phyloP scores from a whole-genome alignment of 2,888 invertebrate species.

The Hedychridium roseum region DNA sequence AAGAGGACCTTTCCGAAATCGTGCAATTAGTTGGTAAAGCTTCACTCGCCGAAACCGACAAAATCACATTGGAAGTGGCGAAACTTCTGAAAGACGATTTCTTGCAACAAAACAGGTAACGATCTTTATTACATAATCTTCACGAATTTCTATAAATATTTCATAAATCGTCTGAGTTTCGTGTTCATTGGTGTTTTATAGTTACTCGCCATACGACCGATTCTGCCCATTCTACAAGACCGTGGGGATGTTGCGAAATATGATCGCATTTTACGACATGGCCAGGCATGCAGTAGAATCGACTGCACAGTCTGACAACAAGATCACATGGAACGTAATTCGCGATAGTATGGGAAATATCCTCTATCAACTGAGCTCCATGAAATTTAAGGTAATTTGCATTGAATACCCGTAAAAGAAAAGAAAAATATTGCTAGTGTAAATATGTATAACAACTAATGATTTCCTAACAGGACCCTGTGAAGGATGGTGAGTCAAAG shows the following conservation, averaged over 20 bases:
- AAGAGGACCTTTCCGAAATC: constrained; percentile 99
- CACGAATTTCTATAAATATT: not conserved
- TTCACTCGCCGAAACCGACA: constrained; percentile 97
- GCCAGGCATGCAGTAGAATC: constrained; percentile 97
- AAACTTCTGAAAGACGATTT: constrained; percentile 99
- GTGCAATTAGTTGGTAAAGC: constrained; percentile 99
- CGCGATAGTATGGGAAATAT: constrained; percentile 96
- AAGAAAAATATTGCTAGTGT: constrained; percentile 2
- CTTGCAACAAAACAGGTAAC: constrained; percentile 96
- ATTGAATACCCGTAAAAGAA: not conserved
- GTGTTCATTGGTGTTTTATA: constrained; percentile 44
- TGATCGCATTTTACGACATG: constrained; percentile 98
- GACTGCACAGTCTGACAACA: constrained; percentile 98
- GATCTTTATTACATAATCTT: too few species aligned
- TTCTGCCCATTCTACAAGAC: constrained; percentile 99
- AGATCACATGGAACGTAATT: constrained; percentile 98
- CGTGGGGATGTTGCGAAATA: constrained; percentile 97
- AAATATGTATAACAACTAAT: too few species aligned
- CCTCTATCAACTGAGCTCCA: constrained; percentile 95
- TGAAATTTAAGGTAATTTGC: constrained; percentile 97
- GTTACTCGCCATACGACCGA: constrained; percentile 91
- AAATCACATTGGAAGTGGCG: constrained; percentile 98
- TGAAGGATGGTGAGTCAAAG: constrained; percentile 97
- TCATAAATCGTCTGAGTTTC: not conserved
- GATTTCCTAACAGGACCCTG: constrained; percentile 85